phyloP scores from a whole-genome alignment of 2,797 vertebrate species.

The Chrysocyon brachyurus region DNA sequence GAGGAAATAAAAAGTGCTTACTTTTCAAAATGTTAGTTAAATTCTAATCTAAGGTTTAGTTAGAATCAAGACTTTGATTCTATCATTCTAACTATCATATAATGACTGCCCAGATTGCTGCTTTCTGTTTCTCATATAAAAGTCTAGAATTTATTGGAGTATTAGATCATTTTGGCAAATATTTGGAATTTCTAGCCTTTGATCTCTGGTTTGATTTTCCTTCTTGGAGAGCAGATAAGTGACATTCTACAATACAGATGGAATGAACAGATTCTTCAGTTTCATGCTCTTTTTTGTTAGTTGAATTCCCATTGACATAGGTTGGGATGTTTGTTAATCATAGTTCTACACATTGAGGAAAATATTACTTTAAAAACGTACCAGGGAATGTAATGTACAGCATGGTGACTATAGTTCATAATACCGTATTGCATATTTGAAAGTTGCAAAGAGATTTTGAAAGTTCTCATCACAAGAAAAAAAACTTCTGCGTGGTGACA shows the following conservation, averaged over 20 bases:
- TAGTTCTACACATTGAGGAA: constrained; percentile 44
- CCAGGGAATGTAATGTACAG: neutral
- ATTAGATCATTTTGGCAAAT: constrained; percentile 45
- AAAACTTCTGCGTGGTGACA: neutral
- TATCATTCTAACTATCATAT: neutral
- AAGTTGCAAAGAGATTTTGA: neutral
- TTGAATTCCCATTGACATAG: neutral
- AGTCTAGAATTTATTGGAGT: constrained; percentile 1
- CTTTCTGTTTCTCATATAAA: constrained; percentile 46
- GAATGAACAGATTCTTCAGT: neutral
- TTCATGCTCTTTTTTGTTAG: constrained; percentile 42
- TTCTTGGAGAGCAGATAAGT: constrained; percentile 14
- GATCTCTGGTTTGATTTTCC: constrained; percentile 35
- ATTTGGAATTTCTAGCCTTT: constrained; percentile 45
- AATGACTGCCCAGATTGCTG: constrained; percentile 15
- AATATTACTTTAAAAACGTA: constrained; percentile 43
- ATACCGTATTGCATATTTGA: neutral
- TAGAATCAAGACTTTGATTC: neutral
- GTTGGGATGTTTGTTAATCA: constrained; percentile 25
- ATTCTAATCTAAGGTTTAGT: constrained; percentile 47
- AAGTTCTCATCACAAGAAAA: neutral
- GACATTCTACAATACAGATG: neutral
- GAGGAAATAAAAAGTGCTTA: constrained; percentile 42
- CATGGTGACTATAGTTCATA: neutral
- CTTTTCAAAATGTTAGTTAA: constrained; percentile 55